A percentile compares a stretch with the other conserved stretches of the same genome.
Evolutionary conservation across 1,140 invertebrate genomes (phyloP).

Genomic region (Drosophila punjabiensis): DNA sequence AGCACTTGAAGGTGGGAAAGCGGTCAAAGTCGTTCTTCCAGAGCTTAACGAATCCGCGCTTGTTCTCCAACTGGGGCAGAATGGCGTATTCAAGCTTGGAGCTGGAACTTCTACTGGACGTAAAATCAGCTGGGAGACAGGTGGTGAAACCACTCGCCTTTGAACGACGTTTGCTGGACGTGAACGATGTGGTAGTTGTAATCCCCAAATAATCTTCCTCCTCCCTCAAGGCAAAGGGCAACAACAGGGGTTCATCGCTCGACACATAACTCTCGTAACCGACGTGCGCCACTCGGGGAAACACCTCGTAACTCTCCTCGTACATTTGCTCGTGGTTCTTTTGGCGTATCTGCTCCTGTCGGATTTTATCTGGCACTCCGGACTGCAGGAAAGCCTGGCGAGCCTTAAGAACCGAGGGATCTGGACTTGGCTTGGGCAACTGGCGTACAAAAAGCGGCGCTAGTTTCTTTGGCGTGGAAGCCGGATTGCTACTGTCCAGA

Average conservation of each 20-base stretch:
- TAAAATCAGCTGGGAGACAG: slow-evolving; percentile 47
- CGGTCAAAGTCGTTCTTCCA: slow-evolving; percentile 77
- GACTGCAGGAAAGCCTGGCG: slow-evolving; percentile 88
- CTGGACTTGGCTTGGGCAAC: slow-evolving; percentile 86
- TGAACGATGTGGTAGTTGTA: neutral
- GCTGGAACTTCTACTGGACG: neutral
- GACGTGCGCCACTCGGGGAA: slow-evolving; percentile 87
- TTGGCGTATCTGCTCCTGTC: slow-evolving; percentile 86
- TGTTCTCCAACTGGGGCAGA: slow-evolving; percentile 69
- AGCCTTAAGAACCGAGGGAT: slow-evolving; percentile 86
- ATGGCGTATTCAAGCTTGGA: slow-evolving; percentile 3
- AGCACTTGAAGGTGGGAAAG: slow-evolving; percentile 84
- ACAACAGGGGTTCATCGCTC: neutral
- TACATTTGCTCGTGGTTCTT: slow-evolving; percentile 77
- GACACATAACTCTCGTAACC: slow-evolving; percentile 21
- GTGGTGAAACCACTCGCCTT: slow-evolving; percentile 43
- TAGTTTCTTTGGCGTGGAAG: slow-evolving; percentile 84
- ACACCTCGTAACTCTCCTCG: slow-evolving; percentile 85
- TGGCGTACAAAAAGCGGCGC: slow-evolving; percentile 88
- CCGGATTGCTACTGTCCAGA: slow-evolving; percentile 63
- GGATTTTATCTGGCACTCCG: slow-evolving; percentile 87
- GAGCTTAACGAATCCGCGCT: slow-evolving; percentile 69
- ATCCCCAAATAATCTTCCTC: neutral
- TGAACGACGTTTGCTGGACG: slow-evolving; percentile 17
- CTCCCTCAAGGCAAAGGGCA: slow-evolving; percentile 30